Evolutionary conservation across 2,888 invertebrate species (phyloP).

Genomic region (Diadegma fenestrale): DNA sequence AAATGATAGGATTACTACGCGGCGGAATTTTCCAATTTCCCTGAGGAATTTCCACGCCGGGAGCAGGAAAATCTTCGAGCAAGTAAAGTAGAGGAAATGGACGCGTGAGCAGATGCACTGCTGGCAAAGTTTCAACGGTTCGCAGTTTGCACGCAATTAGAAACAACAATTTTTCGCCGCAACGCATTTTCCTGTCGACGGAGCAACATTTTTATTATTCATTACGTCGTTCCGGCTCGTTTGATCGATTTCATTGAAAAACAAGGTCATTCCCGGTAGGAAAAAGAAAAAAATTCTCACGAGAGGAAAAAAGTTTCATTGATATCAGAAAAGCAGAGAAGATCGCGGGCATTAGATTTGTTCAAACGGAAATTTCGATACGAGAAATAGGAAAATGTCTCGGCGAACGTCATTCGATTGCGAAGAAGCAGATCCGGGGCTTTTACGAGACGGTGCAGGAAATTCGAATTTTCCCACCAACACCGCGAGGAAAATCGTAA

Average conservation of each 20-base stretch:
- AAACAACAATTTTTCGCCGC: neutral
- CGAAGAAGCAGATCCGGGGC: neutral
- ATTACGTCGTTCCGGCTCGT: neutral
- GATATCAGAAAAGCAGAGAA: neutral
- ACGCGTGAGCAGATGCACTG: neutral
- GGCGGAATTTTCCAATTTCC: constrained; percentile 31
- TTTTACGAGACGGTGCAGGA: constrained; percentile 31
- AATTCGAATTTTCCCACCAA: constrained; percentile 56
- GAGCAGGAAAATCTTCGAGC: neutral
- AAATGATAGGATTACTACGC: neutral
- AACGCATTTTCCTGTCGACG: neutral
- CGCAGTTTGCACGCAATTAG: neutral
- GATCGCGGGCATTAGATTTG: neutral
- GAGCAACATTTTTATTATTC: constrained; percentile 1
- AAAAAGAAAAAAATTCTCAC: neutral
- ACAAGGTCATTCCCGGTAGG: neutral
- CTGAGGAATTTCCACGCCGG: constrained; percentile 13
- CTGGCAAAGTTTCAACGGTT: neutral
- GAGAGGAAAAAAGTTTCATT: neutral
- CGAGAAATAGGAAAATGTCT: constrained; percentile 33
- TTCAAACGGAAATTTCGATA: constrained; percentile 1
- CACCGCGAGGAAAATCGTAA: constrained; percentile 45
- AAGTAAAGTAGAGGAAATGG: neutral
- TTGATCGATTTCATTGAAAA: neutral
- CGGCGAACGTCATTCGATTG: constrained; percentile 26